Evolutionary conservation across 2,797 vertebrate species (phyloP), one percentile per base, ranked within the genome.

Genomic region (Aselliscus stoliczkanus): DNA sequence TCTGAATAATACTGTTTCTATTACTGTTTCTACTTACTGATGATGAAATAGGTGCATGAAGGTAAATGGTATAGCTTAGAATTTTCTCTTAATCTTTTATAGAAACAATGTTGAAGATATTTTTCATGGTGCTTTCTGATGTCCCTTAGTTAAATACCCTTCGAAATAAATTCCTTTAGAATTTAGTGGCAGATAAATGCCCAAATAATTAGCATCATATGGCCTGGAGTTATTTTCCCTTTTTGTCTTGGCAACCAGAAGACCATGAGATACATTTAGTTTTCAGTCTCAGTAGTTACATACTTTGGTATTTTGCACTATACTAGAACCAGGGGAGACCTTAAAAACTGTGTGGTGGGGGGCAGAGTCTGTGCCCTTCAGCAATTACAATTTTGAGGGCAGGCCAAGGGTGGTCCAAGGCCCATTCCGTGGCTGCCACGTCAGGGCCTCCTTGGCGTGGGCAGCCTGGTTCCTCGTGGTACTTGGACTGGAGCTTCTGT

Each of bases 161-260:
- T 82, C 83, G 52, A 77, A 86, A 77, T 52, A 86, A 93, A 44
- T 85, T 88, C 52, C 60, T 86, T 88, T 77, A 81, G 65, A 87
- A 96, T 62, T 87, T 70, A 58, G 72, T 29, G 20, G 54, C 34
- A 88, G 84, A 92, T 72, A 86, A 87, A 67, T 93, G 42, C 42
- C 8, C 54, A 39, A 56, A 69, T 82, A 62, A 54, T 90, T 42
- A 67, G 84, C 76, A 65, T 93, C 70, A 29, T n/a, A 52, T 75
- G 89, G 82, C 44, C 11, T 75, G 76, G 39, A 37, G 76, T 88
- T 92, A 75, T 65, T 80, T 84, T 70, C 50, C 56, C 44, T 90
- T 85, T 88, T 76, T 58, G 29, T 93, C 27, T 39, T 81, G 91
- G 81, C 80, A 79, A 47, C 87, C 39, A 54, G 85, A 95, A 67